Percentiles rank a stretch among this genome's conserved stretches.
Evolutionary conservation across 2,113 vertebrate genomes (phyloP).

Genomic region (Plestiodon gilberti): DNA sequence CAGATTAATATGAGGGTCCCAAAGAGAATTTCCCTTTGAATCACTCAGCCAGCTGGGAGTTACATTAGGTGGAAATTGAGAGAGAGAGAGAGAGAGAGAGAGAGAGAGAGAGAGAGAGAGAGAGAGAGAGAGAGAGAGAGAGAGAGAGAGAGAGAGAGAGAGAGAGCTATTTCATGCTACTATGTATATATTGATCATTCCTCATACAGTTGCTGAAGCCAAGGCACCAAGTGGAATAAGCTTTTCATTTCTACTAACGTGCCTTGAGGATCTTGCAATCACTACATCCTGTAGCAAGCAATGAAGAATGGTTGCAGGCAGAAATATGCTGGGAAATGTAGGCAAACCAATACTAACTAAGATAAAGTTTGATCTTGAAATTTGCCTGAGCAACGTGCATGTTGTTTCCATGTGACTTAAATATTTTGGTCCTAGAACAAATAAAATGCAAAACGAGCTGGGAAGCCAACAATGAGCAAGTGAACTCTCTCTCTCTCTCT

Average conservation of each 20-base stretch:
- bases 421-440: not conserved
- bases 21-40: not conserved
- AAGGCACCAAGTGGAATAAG: not conserved
- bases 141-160: not conserved
- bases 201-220: not conserved
- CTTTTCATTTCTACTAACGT: not conserved
- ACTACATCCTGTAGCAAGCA: not conserved
- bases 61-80: not conserved
- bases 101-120: not conserved
- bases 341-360: slow-evolving; percentile 3
- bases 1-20: not conserved
- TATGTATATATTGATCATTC: not conserved
- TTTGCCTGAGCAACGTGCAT: not conserved
- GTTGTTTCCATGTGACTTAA: not conserved
- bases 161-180: not conserved
- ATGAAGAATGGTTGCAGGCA: not conserved
- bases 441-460: not conserved
- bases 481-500: not conserved
- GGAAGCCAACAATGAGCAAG: not conserved
- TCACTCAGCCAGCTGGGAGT: not conserved
- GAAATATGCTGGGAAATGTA: not conserved
- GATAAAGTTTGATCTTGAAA: not conserved
- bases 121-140: not conserved
- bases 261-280: not conserved
- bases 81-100: not conserved